Evolutionary conservation across 2,113 vertebrate genomes (phyloP).

Genomic region (Hydropotes inermis): DNA sequence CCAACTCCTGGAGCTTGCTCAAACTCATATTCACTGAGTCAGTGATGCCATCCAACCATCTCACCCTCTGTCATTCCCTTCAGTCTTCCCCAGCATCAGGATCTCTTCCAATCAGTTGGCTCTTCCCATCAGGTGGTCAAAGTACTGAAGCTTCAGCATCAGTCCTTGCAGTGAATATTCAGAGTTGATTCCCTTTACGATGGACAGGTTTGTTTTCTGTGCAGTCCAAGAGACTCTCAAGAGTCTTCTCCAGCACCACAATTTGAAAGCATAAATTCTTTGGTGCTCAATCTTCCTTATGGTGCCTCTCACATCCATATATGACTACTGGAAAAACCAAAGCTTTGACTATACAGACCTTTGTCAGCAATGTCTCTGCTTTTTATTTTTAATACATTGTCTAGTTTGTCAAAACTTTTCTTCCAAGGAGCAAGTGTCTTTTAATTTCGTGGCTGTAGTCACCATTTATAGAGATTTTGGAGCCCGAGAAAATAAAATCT

Average conservation of each 20-base stretch:
- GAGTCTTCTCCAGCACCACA: background rate
- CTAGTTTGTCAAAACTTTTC: background rate
- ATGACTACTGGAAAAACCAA: background rate
- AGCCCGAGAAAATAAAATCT: background rate
- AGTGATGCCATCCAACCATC: background rate
- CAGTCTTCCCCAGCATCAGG: background rate
- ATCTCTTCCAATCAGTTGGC: background rate
- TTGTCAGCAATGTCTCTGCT: background rate
- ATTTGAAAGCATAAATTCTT: background rate
- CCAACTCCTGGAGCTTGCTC: background rate
- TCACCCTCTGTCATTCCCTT: background rate
- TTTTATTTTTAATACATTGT: background rate
- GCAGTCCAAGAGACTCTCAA: background rate
- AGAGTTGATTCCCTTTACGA: background rate
- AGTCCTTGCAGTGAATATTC: background rate
- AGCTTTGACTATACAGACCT: background rate
- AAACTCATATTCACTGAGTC: background rate
- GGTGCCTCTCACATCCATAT: background rate
- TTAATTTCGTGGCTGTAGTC: background rate
- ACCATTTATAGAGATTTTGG: background rate
- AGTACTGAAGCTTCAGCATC: background rate
- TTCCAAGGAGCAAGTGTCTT: background rate
- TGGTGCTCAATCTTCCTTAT: background rate
- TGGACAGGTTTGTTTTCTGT: background rate
- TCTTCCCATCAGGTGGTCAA: background rate